phyloP scores from a whole-genome alignment of 1,140 invertebrate species.

The Lordiphosa clarofinis region DNA sequence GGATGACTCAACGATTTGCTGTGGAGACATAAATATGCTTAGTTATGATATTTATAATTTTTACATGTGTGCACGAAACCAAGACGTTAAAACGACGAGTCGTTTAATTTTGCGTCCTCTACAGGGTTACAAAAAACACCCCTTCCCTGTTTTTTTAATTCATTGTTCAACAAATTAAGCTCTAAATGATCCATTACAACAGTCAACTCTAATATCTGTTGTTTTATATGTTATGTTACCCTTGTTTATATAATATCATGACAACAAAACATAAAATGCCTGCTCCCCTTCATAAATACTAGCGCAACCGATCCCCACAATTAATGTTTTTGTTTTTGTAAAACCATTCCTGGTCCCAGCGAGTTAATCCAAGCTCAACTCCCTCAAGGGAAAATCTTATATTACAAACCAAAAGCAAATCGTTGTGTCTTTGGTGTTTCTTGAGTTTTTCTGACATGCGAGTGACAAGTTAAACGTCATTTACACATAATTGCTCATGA shows the following conservation, averaged over 20 bases:
- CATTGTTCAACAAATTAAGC: no score
- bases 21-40: no score
- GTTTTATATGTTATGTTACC: no score
- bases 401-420: background rate
- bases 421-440: background rate
- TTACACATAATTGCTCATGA: slow-evolving; percentile 11
- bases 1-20: no score
- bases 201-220: no score
- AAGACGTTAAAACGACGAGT: no score
- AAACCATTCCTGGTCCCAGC: slow-evolving; percentile 2
- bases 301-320: slow-evolving; percentile 10
- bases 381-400: slow-evolving; percentile 9
- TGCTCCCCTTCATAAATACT: background rate
- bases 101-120: no score
- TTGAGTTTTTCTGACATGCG: slow-evolving; percentile 1
- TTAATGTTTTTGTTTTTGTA: slow-evolving; percentile 5
- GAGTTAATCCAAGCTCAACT: slow-evolving; percentile 1
- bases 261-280: slow-evolving; percentile 3
- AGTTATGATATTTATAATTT: no score
- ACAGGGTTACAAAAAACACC: no score
- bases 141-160: no score
- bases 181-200: no score
- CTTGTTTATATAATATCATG: background rate
- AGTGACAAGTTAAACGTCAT: slow-evolving; percentile 15
- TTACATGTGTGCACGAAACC: no score